Conservation (phyloP, 1,140 invertebrate genomes). For the Chrysopa pallens region DNA sequence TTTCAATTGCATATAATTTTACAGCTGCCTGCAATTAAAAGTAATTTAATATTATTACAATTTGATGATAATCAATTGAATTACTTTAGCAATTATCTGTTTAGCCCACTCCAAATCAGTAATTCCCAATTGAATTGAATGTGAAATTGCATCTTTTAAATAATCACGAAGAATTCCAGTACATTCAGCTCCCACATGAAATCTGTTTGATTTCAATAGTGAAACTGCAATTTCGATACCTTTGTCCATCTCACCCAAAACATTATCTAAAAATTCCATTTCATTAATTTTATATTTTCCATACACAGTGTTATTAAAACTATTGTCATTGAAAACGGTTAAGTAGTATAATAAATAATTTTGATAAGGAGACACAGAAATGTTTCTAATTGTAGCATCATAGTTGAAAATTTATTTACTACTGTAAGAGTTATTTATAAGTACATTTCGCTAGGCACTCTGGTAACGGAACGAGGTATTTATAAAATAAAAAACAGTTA, state of each 20-base stretch:
- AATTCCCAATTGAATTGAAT: slow-evolving; percentile 36
- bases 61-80: neutral
- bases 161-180: slow-evolving; percentile 25
- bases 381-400: too few species aligned
- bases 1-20: slow-evolving; percentile 55
- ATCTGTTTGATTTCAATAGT: slow-evolving; percentile 15
- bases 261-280: slow-evolving; percentile 20
- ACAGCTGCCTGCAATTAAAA: slow-evolving; percentile 21
- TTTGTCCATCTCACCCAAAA: slow-evolving; percentile 18
- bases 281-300: too few species aligned
- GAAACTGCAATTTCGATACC: slow-evolving; percentile 14
- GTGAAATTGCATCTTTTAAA: slow-evolving; percentile 29
- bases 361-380: too few species aligned
- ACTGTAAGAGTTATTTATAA: too few species aligned
- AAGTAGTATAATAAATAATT: too few species aligned
- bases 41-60: neutral
- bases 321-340: too few species aligned
- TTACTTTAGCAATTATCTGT: slow-evolving; percentile 29
- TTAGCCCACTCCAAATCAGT: slow-evolving; percentile 34
- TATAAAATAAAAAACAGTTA: too few species aligned
- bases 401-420: too few species aligned
- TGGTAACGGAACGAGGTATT: too few species aligned
- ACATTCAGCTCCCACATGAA: slow-evolving; percentile 18
- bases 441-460: too few species aligned
- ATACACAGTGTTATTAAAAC: too few species aligned